Evolutionary conservation across 2,113 vertebrate species (phyloP).

Genomic region (Callithrix jacchus): DNA sequence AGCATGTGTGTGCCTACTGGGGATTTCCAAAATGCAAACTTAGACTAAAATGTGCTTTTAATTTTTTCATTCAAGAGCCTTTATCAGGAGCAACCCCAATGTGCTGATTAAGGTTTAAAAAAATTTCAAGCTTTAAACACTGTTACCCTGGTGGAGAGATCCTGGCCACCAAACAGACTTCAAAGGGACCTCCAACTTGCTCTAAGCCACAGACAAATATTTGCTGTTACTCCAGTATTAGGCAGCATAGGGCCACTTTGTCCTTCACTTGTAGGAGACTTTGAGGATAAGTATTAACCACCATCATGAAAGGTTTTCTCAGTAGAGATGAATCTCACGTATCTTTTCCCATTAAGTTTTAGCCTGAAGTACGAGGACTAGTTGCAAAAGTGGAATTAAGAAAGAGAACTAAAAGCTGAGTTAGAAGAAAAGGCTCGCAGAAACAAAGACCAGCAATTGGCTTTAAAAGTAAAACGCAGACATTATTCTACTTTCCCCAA

Average conservation of each 20-base stretch:
- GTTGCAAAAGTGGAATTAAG: constrained; percentile 29
- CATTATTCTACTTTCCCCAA: background rate
- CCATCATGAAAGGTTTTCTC: constrained; percentile 26
- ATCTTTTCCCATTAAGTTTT: constrained; percentile 3
- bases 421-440: background rate
- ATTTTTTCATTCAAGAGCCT: constrained; percentile 56
- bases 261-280: constrained; percentile 32
- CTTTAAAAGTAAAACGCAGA: constrained; percentile 28
- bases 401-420: constrained; percentile 24
- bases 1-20: background rate
- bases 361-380: constrained; percentile 22
- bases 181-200: constrained; percentile 55
- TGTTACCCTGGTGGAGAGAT: constrained; percentile 42
- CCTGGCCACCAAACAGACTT: constrained; percentile 58
- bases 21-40: constrained; percentile 45
- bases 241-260: constrained; percentile 15
- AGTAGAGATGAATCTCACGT: constrained; percentile 19
- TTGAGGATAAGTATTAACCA: constrained; percentile 39
- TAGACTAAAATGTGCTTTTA: constrained; percentile 50
- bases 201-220: constrained; percentile 64
- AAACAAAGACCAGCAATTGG: background rate
- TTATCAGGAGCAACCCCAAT: constrained; percentile 56
- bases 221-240: constrained; percentile 59
- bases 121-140: constrained; percentile 40
- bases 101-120: constrained; percentile 46